Conservation (phyloP, 2,797 vertebrate species). For the Gambelia wislizenii region DNA sequence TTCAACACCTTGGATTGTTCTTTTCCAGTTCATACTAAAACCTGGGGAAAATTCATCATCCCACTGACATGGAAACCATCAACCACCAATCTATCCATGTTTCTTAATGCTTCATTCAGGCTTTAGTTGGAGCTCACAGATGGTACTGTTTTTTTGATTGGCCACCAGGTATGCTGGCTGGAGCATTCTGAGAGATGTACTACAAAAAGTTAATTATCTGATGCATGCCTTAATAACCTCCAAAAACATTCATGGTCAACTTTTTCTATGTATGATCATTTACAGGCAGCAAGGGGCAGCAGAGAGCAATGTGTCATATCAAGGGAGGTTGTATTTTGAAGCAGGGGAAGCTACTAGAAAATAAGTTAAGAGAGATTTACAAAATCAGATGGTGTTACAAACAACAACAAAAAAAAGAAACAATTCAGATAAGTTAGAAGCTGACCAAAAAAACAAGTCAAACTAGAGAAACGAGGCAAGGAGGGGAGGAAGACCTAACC, state of each 20-base stretch:
- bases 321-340: neutral
- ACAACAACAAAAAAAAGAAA: neutral
- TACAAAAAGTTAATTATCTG: no score
- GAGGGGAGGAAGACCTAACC: accelerated
- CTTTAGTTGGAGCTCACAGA: no score
- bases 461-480: neutral
- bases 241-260: neutral
- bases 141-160: no score
- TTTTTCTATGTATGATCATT: slow-evolving; percentile 28
- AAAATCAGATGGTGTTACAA: accelerated
- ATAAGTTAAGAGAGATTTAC: neutral
- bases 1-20: no score
- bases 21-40: no score
- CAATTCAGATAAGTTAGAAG: neutral
- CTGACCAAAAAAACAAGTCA: neutral
- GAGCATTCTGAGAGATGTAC: no score
- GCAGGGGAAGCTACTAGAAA: neutral
- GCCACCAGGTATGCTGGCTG: no score
- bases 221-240: neutral
- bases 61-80: no score
- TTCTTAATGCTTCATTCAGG: neutral
- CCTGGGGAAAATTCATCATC: no score
- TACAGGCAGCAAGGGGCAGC: slow-evolving; percentile 65
- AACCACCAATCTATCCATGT: neutral
- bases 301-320: slow-evolving; percentile 49